A percentile compares a stretch with the other conserved stretches of the same genome.
Conservation (phyloP, 2,888 invertebrate genomes). For the Drosophila greeni region DNA sequence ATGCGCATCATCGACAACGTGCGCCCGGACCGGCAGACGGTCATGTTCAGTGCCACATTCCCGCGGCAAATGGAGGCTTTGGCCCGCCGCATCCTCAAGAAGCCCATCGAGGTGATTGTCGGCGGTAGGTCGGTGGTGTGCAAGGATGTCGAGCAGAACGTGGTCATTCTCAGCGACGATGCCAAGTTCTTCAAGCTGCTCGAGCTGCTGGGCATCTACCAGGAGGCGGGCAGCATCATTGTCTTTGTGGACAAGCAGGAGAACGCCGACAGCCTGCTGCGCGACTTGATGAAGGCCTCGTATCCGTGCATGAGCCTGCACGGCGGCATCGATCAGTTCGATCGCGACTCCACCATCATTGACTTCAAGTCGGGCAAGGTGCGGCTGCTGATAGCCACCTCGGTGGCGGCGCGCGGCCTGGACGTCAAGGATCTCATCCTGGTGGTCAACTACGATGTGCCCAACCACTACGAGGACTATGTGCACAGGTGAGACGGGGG, state of each 20-base stretch:
- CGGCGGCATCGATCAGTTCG: conserved; percentile 99
- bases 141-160: conserved; percentile 97
- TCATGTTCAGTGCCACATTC: conserved; percentile 99
- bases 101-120: conserved; percentile 98
- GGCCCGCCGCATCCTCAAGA: conserved; percentile 93
- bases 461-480: conserved; percentile 99
- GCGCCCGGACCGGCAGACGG: conserved; percentile 97
- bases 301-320: conserved; percentile 98
- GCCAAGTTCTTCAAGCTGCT: conserved; percentile 98
- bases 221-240: conserved; percentile 93
- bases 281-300: conserved; percentile 96
- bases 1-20: conserved; percentile 99
- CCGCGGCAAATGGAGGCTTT: conserved; percentile 99
- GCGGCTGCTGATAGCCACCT: conserved; percentile 96
- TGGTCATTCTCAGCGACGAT: conserved; percentile 95
- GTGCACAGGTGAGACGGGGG: conserved; percentile 85
- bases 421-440: conserved; percentile 98
- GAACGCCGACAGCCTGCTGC: conserved; percentile 94
- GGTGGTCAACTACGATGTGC: conserved; percentile 99
- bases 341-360: conserved; percentile 97
- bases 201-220: conserved; percentile 97
- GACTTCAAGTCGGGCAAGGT: conserved; percentile 98
- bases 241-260: conserved; percentile 99
- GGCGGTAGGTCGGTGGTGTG: conserved; percentile 98
- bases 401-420: conserved; percentile 98